Conservation (phyloP, 2,888 invertebrate genomes). For the Mongoloraphidia duomilia region DNA sequence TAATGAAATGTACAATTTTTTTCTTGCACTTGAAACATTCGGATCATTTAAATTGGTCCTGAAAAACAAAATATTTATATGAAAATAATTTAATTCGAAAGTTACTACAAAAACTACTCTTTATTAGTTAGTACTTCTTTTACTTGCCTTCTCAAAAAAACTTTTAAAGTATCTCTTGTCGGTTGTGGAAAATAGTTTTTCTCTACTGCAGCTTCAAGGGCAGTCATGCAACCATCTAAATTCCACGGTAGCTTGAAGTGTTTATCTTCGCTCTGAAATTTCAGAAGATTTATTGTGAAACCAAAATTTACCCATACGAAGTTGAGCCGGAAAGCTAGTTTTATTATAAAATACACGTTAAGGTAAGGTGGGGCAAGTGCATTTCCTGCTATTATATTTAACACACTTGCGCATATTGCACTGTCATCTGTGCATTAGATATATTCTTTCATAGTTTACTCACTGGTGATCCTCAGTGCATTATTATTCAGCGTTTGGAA, state of each 20-base stretch:
- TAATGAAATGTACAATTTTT: background rate
- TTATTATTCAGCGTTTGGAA: too few relatives aligned
- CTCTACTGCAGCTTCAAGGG: slow-evolving; percentile 36
- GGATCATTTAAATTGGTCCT: background rate
- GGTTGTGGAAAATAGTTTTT: slow-evolving; percentile 36
- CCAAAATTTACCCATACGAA: slow-evolving; percentile 1
- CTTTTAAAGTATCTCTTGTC: slow-evolving; percentile 34
- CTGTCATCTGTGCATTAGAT: too few relatives aligned
- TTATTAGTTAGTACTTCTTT: slow-evolving; percentile 7
- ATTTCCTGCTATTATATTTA: too few relatives aligned
- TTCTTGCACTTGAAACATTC: background rate
- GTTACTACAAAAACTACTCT: background rate
- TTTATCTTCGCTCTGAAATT: slow-evolving; percentile 52
- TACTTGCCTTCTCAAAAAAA: slow-evolving; percentile 34
- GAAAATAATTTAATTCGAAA: background rate
- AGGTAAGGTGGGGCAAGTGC: too few relatives aligned
- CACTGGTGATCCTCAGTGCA: too few relatives aligned
- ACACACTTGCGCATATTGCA: too few relatives aligned
- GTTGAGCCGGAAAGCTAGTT: background rate
- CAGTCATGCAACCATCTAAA: slow-evolving; percentile 42
- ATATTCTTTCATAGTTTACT: too few relatives aligned
- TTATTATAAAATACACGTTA: background rate
- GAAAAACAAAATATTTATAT: background rate
- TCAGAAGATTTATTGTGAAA: background rate
- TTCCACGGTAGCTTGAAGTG: slow-evolving; percentile 44